Percentiles rank a stretch among this genome's conserved stretches.
phyloP scores from a whole-genome alignment of 2,797 vertebrate genomes.

The Taenioides sp. region DNA sequence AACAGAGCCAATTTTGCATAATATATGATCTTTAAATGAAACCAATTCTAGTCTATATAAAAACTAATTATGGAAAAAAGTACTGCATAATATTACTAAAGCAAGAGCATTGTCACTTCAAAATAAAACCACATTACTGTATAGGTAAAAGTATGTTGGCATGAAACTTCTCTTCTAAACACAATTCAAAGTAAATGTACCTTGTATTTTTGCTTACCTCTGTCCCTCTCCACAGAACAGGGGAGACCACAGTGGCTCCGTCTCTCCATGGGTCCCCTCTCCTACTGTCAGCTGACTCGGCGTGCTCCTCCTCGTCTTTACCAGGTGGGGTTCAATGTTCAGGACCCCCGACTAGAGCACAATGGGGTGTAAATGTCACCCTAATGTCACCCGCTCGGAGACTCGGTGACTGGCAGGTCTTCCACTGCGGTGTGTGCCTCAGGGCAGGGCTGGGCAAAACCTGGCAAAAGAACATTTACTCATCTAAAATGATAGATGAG shows the following conservation, averaged over 20 bases:
- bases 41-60: too few species aligned
- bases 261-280: slow-evolving; percentile 57
- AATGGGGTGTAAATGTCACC: slow-evolving; percentile 71
- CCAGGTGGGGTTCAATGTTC: slow-evolving; percentile 64
- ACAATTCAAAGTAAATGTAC: not conserved
- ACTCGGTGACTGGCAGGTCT: slow-evolving; percentile 65
- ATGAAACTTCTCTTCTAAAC: too few species aligned
- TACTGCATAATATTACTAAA: not conserved
- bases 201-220: not conserved
- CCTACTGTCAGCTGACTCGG: slow-evolving; percentile 64
- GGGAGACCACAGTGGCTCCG: slow-evolving; percentile 48
- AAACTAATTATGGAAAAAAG: not conserved
- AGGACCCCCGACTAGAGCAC: slow-evolving; percentile 49
- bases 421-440: slow-evolving; percentile 44
- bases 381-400: slow-evolving; percentile 63
- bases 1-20: too few species aligned
- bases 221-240: slow-evolving; percentile 22
- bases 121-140: not conserved
- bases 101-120: not conserved
- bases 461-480: slow-evolving; percentile 24
- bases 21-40: too few species aligned
- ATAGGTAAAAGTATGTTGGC: not conserved
- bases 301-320: slow-evolving; percentile 62
- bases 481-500: not conserved
- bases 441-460: slow-evolving; percentile 49